These are phyloP conservation scores for Platanista minor DNA, from an alignment of 2,113 vertebrate genomes.

Conservation along the genomic window DNA sequence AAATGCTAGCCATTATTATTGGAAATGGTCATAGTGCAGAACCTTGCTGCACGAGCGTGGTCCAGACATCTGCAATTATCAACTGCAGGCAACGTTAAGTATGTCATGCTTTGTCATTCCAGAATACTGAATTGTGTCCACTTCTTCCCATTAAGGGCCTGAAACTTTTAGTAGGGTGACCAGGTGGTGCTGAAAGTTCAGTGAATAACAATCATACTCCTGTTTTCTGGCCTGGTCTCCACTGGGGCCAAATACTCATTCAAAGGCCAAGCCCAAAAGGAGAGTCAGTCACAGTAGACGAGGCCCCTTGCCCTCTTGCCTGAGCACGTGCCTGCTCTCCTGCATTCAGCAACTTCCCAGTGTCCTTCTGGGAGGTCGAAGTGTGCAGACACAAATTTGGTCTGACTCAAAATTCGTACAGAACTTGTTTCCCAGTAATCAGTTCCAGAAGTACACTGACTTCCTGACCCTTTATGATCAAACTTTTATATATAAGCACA, in stretches of 20 bases:
- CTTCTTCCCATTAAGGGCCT: neutral
- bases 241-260: neutral
- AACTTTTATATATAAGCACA: neutral
- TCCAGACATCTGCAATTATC: neutral
- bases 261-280: neutral
- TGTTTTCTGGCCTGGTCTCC: neutral
- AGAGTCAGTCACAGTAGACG: neutral
- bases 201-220: neutral
- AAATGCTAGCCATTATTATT: neutral
- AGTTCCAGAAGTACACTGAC: neutral
- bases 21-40: neutral
- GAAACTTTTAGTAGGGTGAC: neutral
- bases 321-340: neutral
- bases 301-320: neutral
- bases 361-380: neutral
- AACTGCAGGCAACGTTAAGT: neutral
- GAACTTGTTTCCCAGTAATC: neutral
- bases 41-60: neutral
- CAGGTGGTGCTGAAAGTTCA: neutral
- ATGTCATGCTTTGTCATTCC: neutral
- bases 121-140: neutral
- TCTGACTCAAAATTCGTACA: neutral
- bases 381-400: neutral
- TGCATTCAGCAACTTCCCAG: rapidly evolving
- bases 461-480: neutral